These are phyloP conservation scores for Apostichopus parvimensis DNA, from an alignment of 35 echinoderm and acorn worm genomes.

Conservation along the genomic window DNA sequence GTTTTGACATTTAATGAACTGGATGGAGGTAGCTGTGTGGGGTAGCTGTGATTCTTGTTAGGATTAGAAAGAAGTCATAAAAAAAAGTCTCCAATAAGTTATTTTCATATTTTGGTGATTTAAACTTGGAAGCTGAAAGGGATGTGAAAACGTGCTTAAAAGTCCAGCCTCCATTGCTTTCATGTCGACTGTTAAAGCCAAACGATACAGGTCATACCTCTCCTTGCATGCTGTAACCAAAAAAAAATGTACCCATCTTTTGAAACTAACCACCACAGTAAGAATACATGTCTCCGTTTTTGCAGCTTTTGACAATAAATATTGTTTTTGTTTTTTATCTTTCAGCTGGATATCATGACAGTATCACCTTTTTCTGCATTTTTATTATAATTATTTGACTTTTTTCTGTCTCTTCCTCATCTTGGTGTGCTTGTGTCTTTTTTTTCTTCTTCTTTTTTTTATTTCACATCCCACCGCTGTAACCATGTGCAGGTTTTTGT, in stretches of 20 bases:
- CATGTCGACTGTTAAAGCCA: neutral
- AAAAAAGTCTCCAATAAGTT: too few species aligned
- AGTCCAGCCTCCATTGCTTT: neutral
- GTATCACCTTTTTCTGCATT: slow-evolving; percentile 55
- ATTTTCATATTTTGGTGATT: too few species aligned
- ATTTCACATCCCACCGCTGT: neutral
- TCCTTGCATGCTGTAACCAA: slow-evolving; percentile 29
- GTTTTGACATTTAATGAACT: too few species aligned
- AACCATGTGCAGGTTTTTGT: neutral
- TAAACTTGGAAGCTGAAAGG: too few species aligned
- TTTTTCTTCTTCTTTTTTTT: neutral
- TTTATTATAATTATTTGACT: slow-evolving; percentile 17
- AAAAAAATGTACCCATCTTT: slow-evolving; percentile 10
- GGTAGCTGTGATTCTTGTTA: too few species aligned
- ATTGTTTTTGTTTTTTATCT: slow-evolving; percentile 58
- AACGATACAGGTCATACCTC: neutral
- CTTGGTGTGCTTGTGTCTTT: slow-evolving; percentile 26
- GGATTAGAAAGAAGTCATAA: too few species aligned
- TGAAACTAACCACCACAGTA: slow-evolving; percentile 24
- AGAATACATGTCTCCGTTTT: slow-evolving; percentile 11
- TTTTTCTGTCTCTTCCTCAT: slow-evolving; percentile 1
- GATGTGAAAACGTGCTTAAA: neutral
- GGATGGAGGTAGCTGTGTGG: too few species aligned
- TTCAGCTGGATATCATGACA: slow-evolving; percentile 55
- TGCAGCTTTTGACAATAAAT: slow-evolving; percentile 56